phyloP scores from a whole-genome alignment of 2,888 invertebrate genomes.

The Erebia palarica region DNA sequence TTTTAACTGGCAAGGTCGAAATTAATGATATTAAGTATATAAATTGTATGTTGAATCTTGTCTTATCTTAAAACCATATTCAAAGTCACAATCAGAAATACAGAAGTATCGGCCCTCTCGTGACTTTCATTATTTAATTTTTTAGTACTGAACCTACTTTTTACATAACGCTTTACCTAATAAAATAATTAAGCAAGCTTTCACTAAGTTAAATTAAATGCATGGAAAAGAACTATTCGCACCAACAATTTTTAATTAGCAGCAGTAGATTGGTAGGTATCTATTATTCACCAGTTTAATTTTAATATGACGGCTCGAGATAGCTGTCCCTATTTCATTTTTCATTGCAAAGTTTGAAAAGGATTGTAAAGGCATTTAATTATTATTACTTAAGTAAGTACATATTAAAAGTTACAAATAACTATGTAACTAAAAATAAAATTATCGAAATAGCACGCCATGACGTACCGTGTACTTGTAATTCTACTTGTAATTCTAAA shows the following conservation, averaged over 20 bases:
- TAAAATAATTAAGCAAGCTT: slow-evolving; percentile 18
- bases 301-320: neutral
- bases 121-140: neutral
- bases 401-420: too few relatives aligned
- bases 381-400: neutral
- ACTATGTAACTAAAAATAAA: too few relatives aligned
- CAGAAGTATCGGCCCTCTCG: neutral
- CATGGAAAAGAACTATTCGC: slow-evolving; percentile 15
- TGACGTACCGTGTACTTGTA: neutral
- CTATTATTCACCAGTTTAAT: slow-evolving; percentile 11
- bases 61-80: neutral
- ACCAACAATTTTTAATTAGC: slow-evolving; percentile 13
- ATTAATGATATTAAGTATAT: slow-evolving; percentile 56
- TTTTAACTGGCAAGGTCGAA: slow-evolving; percentile 70
- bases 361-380: neutral
- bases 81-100: neutral
- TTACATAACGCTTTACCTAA: slow-evolving; percentile 9
- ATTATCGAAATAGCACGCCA: too few relatives aligned
- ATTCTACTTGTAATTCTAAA: neutral
- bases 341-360: neutral
- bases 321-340: neutral
- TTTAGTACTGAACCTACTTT: neutral
- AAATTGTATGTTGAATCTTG: slow-evolving; percentile 45
- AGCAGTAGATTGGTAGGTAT: neutral
- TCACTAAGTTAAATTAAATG: slow-evolving; percentile 13